Conservation (phyloP, 1,140 invertebrate species). For the Drosophila truncata region DNA sequence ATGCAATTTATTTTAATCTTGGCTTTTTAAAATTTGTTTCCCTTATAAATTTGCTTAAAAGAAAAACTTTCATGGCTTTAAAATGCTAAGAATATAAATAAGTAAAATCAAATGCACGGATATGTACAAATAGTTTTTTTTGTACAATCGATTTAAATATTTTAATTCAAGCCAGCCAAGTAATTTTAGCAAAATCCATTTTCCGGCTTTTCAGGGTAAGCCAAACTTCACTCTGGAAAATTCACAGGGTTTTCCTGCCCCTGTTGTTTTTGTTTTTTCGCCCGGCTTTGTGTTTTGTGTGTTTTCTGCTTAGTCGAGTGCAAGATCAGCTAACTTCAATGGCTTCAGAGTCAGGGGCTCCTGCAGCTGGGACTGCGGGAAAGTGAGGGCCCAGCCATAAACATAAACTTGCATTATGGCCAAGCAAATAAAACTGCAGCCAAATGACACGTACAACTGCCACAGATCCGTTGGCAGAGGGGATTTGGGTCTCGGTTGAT, state of each 20-base stretch:
- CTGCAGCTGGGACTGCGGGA: constrained; percentile 25
- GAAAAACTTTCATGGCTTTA: not conserved
- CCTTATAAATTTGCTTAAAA: too few relatives aligned
- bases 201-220: constrained; percentile 19
- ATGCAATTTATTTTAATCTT: constrained; percentile 13
- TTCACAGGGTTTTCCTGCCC: not conserved
- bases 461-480: constrained; percentile 27
- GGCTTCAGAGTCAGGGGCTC: constrained; percentile 21
- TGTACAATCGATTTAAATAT: not conserved
- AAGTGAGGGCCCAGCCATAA: constrained; percentile 50
- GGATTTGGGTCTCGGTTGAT: constrained; percentile 14
- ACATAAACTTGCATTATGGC: constrained; percentile 79
- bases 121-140: constrained; percentile 8
- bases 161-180: not conserved
- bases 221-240: constrained; percentile 11
- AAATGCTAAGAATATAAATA: not conserved
- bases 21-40: too few relatives aligned
- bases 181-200: constrained; percentile 11
- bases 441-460: constrained; percentile 80
- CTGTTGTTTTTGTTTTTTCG: constrained; percentile 22
- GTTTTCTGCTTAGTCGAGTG: constrained; percentile 74
- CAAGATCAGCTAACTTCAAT: constrained; percentile 75
- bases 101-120: not conserved
- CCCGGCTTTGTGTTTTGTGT: constrained; percentile 48
- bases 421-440: constrained; percentile 77